Conservation (phyloP, 2,888 invertebrate genomes). For the Ochropacha duplaris region DNA sequence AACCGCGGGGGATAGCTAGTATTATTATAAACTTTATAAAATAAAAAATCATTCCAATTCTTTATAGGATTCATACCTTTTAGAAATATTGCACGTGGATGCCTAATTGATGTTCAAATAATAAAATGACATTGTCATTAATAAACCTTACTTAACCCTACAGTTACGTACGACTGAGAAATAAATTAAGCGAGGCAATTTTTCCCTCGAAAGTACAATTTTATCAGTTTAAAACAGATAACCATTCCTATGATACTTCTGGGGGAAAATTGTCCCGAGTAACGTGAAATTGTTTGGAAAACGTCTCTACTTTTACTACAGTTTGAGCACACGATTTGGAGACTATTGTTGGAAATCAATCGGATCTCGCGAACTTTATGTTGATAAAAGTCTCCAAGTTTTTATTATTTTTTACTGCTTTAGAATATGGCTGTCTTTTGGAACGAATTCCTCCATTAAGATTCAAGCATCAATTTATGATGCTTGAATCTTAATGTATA, state of each 20-base stretch:
- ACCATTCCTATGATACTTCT: neutral
- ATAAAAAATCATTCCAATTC: too few relatives aligned
- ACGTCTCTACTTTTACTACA: neutral
- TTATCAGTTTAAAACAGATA: neutral
- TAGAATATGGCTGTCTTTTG: neutral
- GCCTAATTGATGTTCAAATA: too few relatives aligned
- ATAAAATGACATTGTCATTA: neutral
- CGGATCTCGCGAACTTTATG: neutral
- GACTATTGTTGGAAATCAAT: neutral
- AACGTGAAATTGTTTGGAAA: neutral
- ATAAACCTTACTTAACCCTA: neutral
- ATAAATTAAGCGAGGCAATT: neutral
- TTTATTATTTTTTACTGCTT: neutral
- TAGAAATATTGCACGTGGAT: too few relatives aligned
- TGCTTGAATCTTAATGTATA: neutral
- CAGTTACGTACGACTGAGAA: neutral
- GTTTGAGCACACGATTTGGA: neutral
- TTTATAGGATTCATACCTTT: too few relatives aligned
- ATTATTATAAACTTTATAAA: too few relatives aligned
- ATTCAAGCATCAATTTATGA: too few relatives aligned
- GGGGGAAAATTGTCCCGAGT: neutral
- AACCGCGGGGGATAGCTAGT: too few relatives aligned
- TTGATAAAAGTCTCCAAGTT: neutral
- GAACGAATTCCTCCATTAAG: neutral
- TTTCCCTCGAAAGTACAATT: neutral